Evolutionary conservation across 1,140 invertebrate species (phyloP), one percentile per base, ranked within the genome.

Genomic region (Eupristina koningsbergeri): DNA sequence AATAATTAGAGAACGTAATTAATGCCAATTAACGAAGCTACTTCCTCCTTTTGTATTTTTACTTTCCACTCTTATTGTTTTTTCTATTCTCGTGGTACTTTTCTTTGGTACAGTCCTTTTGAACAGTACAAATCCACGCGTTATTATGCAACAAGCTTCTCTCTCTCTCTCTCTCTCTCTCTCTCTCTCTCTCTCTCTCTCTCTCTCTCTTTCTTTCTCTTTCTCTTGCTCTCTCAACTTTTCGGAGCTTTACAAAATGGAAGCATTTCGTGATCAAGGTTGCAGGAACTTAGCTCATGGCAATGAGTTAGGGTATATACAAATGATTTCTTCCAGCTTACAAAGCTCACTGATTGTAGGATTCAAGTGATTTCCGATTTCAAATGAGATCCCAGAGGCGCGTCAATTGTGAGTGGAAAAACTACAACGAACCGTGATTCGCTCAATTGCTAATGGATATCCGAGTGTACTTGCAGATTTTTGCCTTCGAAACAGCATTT

Each of bases 1-100:
- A 89, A 88, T 89, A 89, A 89, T 89, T 89, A 89, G 87, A 89
- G 86, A 85, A 87, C 88, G 87, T 89, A 88, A 89, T 89, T 89
- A 90, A 87, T 87, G 87, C 88, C 88, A 89, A 90, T 90, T 89
- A 89, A 88, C 85, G 86, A 86, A 88, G 86, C 86, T 36, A 17
- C 6, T 71, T 22, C 29, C 15, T 29, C 39, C 58, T 63, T 77
- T 77, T 63, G 53, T 77, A 22, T 9, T 31, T 15, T 17, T 29
- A 3, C 6, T 41, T 64, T 31, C 13, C 15, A 0, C 73, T 50
- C 45, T 34, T 3, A 9, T 11, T 75, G 29, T 22, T 76, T 34
- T 84, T 69, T 85, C 73, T 78, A 86, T 85, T 83, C 69, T 81
- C 58, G 79, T 73, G 63, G 76, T 81, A 45, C 61, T 71, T 36